Base-by-base conservation (phyloP, 1,140 invertebrate genomes). In the Wasmannia auropunctata region DNA sequence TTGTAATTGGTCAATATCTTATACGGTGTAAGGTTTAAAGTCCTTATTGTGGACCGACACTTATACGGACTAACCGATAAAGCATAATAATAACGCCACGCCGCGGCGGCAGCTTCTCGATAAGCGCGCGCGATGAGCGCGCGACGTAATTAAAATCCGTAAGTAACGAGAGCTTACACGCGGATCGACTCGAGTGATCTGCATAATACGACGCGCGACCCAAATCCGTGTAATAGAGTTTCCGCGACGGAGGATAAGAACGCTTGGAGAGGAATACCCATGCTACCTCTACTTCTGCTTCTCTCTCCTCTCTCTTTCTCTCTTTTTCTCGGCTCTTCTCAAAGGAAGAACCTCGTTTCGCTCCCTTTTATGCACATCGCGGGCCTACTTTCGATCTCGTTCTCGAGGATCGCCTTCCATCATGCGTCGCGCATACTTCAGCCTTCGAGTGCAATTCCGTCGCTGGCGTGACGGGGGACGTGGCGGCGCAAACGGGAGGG, bases 371-470 rank as follows among this genome's bases (percentile, higher is more conserved):
- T 70, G 49, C 87, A 67, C 43, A 67, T 76, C 74, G 49, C 79
- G 62, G 34, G 88, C 81, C 83, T 88, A 86, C 88, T 90, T 90
- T 90, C 88, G 89, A 90, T 90, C 89, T 90, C 83, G 60, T 90
- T 87, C 80, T 83, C 81, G 76, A 90, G 83, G 86, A 90, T 90
- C 89, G 83, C 58, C 81, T 84, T 88, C 83, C 89, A 88, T 90
- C 83, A 88, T 81, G 76, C 86, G 46, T 81, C 54, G n/a, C 60
- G 40, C 40, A 46, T 60, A 67, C 79, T 87, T 74, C 43, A 86
- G 80, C 88, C 77, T 88, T 88, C 86, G 77, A 90, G 86, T 67
- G 77, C 74, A 74, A 88, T 90, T 90, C 83, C 70, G 69, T 34
- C 34, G 75, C 31, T 51, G 49, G 51, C 51, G 79, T 74, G 56